Evolutionary conservation across 2,888 invertebrate species (phyloP).

Genomic region (Pyralis farinalis): DNA sequence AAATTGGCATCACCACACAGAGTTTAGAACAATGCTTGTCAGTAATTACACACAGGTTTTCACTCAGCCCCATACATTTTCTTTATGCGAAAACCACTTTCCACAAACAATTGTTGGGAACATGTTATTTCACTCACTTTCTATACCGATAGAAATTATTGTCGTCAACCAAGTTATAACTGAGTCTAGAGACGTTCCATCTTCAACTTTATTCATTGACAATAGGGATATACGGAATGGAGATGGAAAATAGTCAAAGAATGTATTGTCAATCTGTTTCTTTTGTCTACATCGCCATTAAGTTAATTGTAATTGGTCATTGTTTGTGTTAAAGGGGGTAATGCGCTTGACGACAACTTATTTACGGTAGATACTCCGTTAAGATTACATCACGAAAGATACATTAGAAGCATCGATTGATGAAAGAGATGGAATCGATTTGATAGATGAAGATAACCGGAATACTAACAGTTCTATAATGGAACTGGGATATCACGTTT

Average conservation of each 20-base stretch:
- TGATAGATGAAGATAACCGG: neutral
- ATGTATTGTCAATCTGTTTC: slow-evolving; percentile 45
- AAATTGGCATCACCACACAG: slow-evolving; percentile 16
- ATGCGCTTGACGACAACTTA: slow-evolving; percentile 25
- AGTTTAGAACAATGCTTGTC: slow-evolving; percentile 12
- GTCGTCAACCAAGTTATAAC: slow-evolving; percentile 22
- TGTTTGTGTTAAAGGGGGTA: slow-evolving; percentile 34
- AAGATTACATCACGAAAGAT: slow-evolving; percentile 5
- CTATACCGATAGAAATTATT: slow-evolving; percentile 35
- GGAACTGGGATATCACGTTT: too few relatives aligned
- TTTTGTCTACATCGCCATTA: slow-evolving; percentile 40
- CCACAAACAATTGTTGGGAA: slow-evolving; percentile 7
- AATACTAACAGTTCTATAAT: neutral
- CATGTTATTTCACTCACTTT: slow-evolving; percentile 5
- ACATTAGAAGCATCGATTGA: neutral
- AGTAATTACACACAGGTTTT: slow-evolving; percentile 33
- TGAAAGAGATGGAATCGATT: neutral
- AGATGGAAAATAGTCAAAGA: slow-evolving; percentile 15
- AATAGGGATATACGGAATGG: slow-evolving; percentile 14
- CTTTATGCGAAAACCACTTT: slow-evolving; percentile 32
- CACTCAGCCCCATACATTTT: slow-evolving; percentile 40
- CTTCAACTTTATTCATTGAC: slow-evolving; percentile 5
- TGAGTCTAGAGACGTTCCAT: slow-evolving; percentile 19
- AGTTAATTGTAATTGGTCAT: slow-evolving; percentile 41
- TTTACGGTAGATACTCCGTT: slow-evolving; percentile 20